Conservation (phyloP, 2,888 invertebrate genomes). For the Cantharis rufa region DNA sequence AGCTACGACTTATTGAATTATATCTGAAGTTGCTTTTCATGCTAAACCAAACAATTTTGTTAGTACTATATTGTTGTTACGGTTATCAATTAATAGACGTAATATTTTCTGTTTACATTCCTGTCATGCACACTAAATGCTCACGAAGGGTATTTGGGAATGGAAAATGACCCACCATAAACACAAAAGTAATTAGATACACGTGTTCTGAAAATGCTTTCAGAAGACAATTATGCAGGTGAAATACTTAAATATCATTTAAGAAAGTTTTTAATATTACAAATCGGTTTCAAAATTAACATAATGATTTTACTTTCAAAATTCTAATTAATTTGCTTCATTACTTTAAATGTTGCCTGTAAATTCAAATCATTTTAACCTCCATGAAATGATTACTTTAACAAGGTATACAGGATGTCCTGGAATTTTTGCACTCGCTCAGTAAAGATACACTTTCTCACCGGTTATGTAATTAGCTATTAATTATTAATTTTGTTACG, state of each 20-base stretch:
- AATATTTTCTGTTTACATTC: neutral
- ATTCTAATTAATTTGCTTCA: too few relatives aligned
- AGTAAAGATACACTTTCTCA: too few relatives aligned
- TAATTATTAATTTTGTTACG: neutral
- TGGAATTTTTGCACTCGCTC: too few relatives aligned
- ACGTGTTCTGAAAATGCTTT: neutral
- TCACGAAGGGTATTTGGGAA: neutral
- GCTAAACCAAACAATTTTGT: neutral
- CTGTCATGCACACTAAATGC: neutral
- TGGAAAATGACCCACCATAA: neutral
- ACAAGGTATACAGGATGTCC: too few relatives aligned
- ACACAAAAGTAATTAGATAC: neutral
- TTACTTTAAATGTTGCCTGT: too few relatives aligned
- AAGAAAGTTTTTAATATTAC: neutral
- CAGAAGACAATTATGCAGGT: neutral
- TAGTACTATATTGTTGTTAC: neutral
- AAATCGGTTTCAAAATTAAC: neutral
- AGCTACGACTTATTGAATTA: neutral
- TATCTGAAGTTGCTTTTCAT: neutral
- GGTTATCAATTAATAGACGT: neutral
- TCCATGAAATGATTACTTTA: too few relatives aligned
- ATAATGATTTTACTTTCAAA: too few relatives aligned
- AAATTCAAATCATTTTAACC: too few relatives aligned
- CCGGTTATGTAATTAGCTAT: too few relatives aligned
- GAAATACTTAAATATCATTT: neutral